These are phyloP conservation scores for Apamea sordens DNA, from an alignment of 2,888 invertebrate species.

Conservation along the genomic window DNA sequence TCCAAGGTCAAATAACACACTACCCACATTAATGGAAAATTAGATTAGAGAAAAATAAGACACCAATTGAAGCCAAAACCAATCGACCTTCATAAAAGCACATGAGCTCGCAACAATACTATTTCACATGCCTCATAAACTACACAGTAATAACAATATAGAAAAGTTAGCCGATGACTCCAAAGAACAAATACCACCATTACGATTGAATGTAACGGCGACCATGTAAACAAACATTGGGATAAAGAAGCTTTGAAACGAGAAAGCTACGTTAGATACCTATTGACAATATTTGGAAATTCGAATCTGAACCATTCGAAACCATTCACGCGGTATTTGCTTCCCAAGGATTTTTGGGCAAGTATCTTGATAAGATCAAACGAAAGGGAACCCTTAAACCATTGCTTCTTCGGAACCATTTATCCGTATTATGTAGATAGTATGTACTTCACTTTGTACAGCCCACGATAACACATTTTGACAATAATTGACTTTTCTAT, in stretches of 20 bases:
- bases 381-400: background rate
- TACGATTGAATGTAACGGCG: conserved; percentile 17
- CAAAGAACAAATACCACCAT: conserved; percentile 3
- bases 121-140: background rate
- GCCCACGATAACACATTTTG: background rate
- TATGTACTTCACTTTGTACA: background rate
- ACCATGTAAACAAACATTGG: conserved; percentile 10
- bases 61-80: background rate
- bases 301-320: background rate
- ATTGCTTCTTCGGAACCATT: background rate
- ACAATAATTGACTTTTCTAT: background rate
- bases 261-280: background rate
- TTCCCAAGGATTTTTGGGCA: background rate
- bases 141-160: background rate
- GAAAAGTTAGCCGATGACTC: background rate
- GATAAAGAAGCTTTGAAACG: conserved; percentile 32
- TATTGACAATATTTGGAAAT: conserved; percentile 11
- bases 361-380: background rate
- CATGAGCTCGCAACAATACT: background rate
- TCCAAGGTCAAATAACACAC: background rate
- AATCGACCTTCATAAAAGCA: background rate
- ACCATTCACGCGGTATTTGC: conserved; percentile 8
- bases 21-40: background rate
- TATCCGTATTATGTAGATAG: background rate
- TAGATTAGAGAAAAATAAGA: background rate